phyloP scores from a whole-genome alignment of 2,888 invertebrate genomes.

The Chymomyza fuscimana region DNA sequence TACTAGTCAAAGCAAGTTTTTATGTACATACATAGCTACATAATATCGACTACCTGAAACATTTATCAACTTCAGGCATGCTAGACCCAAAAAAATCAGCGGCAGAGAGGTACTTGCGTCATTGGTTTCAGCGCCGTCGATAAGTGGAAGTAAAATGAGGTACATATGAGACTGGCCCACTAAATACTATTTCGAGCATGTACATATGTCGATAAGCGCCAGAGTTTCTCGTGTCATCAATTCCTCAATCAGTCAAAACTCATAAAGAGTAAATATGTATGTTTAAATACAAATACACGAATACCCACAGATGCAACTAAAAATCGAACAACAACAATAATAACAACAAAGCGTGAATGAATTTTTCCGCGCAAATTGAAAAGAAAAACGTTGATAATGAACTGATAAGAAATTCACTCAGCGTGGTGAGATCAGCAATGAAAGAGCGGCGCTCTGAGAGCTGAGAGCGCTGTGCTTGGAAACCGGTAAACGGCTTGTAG shows the following conservation, averaged over 20 bases:
- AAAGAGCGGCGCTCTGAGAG: constrained; percentile 15
- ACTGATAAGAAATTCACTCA: constrained; percentile 55
- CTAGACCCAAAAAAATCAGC: not conserved
- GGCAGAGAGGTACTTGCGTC: constrained; percentile 28
- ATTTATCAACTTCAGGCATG: not conserved
- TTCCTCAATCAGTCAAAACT: constrained; percentile 63
- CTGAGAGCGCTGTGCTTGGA: constrained; percentile 12
- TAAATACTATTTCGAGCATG: not conserved
- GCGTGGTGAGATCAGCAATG: constrained; percentile 13
- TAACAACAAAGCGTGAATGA: constrained; percentile 56
- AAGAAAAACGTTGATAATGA: constrained; percentile 53
- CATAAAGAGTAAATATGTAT: constrained; percentile 42
- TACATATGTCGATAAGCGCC: constrained; percentile 46
- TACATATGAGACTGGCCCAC: too few species aligned
- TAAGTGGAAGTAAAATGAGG: not conserved
- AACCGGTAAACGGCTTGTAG: constrained; percentile 59
- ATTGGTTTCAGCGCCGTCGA: constrained; percentile 19
- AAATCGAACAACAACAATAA: constrained; percentile 28
- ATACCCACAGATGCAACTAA: constrained; percentile 3
- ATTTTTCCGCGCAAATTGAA: constrained; percentile 69
- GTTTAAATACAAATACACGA: constrained; percentile 33
- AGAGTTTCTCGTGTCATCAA: constrained; percentile 40
- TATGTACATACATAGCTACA: too few species aligned
- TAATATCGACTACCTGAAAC: not conserved
- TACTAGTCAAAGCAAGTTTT: not conserved